Evolutionary conservation across 2,113 vertebrate genomes (phyloP), one percentile per base, ranked within the genome.

Genomic region (Vireo altiloquus): DNA sequence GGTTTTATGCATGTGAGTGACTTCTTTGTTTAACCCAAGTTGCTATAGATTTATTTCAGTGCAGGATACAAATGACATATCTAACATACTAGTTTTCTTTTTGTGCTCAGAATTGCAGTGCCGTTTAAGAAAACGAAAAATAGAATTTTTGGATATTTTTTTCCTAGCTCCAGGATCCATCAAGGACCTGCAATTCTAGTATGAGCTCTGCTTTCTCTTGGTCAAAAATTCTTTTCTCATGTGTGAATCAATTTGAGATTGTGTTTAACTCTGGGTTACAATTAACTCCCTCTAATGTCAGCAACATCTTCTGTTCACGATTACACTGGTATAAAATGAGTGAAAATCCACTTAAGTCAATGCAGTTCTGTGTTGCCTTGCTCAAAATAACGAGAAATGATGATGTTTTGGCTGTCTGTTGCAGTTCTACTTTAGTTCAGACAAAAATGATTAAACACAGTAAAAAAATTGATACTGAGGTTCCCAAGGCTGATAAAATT

Each of bases 371-470:
- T 60, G 37, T 12, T 69, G 23, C 11, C 7, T 77, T n/a, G 35
- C 11, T 24, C 31, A 15, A 9, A 61, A 14, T 33, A 61, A n/a
- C 2, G 21, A 78, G 10, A 81, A 13, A 13, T 28, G 13, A 37
- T 14, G 63, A 46, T 40, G 10, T 75, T 86, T 90, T 70, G 8
- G 24, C 42, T 57, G 5, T 56, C 37, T 42, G 4, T 70, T 65
- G 31, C 16, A 44, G 37, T 35, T 85, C 39, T 5, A 1, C 20
- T 75, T 76, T 52, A 4, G 7, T 71, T 89, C 31, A 64, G 25
- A 54, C 7, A 44, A 56, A 72, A 60, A 3, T 2, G 0, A 39
- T 77, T 52, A 69, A 33, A 42, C 17, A 3, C 1, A 54, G 16
- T 27, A 44, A 65, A 42, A 63, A 64, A 64, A 39, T 14, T 49